These are phyloP conservation scores for Gobiocypris rarus DNA, from an alignment of 2,113 vertebrate species.

Conservation along the genomic window DNA sequence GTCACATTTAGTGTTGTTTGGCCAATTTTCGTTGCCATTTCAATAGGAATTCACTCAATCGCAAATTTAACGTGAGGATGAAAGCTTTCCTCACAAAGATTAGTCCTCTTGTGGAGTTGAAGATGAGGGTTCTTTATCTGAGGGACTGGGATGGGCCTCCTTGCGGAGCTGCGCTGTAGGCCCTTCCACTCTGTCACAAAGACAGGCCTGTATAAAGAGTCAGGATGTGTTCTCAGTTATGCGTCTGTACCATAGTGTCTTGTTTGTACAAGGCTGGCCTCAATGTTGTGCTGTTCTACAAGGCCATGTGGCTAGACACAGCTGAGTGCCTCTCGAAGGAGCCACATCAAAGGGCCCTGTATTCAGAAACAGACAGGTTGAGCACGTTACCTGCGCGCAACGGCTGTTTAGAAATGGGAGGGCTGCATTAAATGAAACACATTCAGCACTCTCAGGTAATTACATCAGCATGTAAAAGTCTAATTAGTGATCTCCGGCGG, in stretches of 20 bases:
- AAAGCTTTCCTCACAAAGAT: not conserved
- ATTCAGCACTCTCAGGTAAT: conserved; percentile 71
- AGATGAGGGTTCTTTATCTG: not conserved
- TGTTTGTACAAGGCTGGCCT: conserved; percentile 45
- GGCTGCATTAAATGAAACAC: conserved; percentile 63
- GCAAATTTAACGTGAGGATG: not conserved
- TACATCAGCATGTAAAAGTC: conserved; percentile 81
- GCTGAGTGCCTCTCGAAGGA: conserved; percentile 41
- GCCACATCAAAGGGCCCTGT: conserved; percentile 29
- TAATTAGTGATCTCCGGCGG: conserved; percentile 83
- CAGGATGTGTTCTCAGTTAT: conserved; percentile 35
- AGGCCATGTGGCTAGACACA: conserved; percentile 43
- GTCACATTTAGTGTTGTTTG: not conserved
- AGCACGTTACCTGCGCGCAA: conserved; percentile 37
- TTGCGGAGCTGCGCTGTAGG: conserved; percentile 23
- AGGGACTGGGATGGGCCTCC: conserved; percentile 14
- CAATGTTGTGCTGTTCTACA: conserved; percentile 32
- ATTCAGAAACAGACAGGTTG: conserved; percentile 27
- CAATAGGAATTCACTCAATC: not conserved
- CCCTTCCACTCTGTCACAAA: conserved; percentile 3
- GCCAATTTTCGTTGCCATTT: not conserved
- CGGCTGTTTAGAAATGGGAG: conserved; percentile 53
- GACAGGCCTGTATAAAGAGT: conserved; percentile 16
- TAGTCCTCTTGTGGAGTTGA: conserved; percentile 13
- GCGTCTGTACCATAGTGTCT: conserved; percentile 19